Evolutionary conservation across 1,140 invertebrate species (phyloP).

Genomic region (Drosophila navojoa): DNA sequence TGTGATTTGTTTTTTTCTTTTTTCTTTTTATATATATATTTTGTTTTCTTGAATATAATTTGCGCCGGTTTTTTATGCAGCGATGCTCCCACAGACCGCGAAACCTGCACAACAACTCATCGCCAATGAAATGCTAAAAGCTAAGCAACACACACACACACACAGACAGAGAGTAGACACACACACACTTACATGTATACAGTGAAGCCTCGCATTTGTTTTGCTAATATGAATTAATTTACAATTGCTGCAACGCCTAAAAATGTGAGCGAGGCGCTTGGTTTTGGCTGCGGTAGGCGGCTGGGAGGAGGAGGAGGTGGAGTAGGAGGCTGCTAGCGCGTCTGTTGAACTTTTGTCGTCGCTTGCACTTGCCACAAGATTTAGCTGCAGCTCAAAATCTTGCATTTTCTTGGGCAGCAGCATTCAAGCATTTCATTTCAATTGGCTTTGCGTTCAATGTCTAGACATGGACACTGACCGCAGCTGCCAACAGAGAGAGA

Average conservation of each 20-base stretch:
- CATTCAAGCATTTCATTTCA: slow-evolving; percentile 72
- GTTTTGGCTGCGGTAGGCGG: not conserved
- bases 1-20: not conserved
- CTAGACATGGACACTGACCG: slow-evolving; percentile 80
- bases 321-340: slow-evolving; percentile 45
- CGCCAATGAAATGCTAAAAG: slow-evolving; percentile 79
- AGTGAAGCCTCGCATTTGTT: slow-evolving; percentile 67
- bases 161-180: slow-evolving; percentile 12
- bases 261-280: slow-evolving; percentile 14
- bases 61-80: slow-evolving; percentile 61
- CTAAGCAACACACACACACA: slow-evolving; percentile 46
- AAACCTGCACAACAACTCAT: slow-evolving; percentile 76
- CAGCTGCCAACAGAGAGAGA: slow-evolving; percentile 24
- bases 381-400: slow-evolving; percentile 30
- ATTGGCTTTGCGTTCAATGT: slow-evolving; percentile 63
- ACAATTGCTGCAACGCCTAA: slow-evolving; percentile 71
- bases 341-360: slow-evolving; percentile 77
- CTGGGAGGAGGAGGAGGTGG: not conserved
- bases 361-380: slow-evolving; percentile 54
- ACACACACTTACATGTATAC: slow-evolving; percentile 30
- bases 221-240: slow-evolving; percentile 82
- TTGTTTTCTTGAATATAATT: slow-evolving; percentile 62
- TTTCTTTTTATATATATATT: slow-evolving; percentile 3
- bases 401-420: slow-evolving; percentile 46
- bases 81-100: slow-evolving; percentile 75